Percentiles rank a stretch among this genome's conserved stretches.
Evolutionary conservation across 2,888 invertebrate species (phyloP).

Genomic region (Rhagophthalmus giganteus): DNA sequence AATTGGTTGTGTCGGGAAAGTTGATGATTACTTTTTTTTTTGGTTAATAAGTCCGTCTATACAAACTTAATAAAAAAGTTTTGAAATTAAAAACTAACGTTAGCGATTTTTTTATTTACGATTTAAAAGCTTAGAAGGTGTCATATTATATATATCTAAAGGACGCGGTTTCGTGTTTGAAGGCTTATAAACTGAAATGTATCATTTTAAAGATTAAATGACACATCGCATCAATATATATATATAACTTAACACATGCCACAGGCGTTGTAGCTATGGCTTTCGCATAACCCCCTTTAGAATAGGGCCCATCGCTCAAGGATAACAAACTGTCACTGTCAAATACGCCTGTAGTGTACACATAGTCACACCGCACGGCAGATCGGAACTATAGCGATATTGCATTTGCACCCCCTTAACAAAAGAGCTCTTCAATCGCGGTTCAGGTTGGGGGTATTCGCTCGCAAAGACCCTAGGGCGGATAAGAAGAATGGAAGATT

Average conservation of each 20-base stretch:
- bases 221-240: constrained; percentile 12
- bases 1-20: too few species aligned
- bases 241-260: constrained; percentile 21
- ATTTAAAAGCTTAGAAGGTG: too few species aligned
- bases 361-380: constrained; percentile 10
- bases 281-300: constrained; percentile 17
- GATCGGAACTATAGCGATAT: constrained; percentile 15
- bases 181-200: constrained; percentile 4
- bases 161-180: neutral
- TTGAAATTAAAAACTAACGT: neutral
- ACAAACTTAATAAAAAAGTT: too few species aligned
- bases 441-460: constrained; percentile 17
- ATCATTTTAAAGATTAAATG: constrained; percentile 12
- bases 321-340: constrained; percentile 31
- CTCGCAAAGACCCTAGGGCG: constrained; percentile 14
- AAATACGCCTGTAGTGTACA: constrained; percentile 21
- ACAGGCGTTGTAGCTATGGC: constrained; percentile 11
- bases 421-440: constrained; percentile 12
- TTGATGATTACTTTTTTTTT: too few species aligned
- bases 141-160: too few species aligned
- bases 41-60: too few species aligned
- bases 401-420: constrained; percentile 19
- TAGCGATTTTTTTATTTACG: too few species aligned
- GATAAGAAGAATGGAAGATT: constrained; percentile 28
- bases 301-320: constrained; percentile 19